Percentiles rank a stretch among this genome's conserved stretches.
Conservation (phyloP, 2,113 vertebrate species). For the Odontesthes bonariensis region DNA sequence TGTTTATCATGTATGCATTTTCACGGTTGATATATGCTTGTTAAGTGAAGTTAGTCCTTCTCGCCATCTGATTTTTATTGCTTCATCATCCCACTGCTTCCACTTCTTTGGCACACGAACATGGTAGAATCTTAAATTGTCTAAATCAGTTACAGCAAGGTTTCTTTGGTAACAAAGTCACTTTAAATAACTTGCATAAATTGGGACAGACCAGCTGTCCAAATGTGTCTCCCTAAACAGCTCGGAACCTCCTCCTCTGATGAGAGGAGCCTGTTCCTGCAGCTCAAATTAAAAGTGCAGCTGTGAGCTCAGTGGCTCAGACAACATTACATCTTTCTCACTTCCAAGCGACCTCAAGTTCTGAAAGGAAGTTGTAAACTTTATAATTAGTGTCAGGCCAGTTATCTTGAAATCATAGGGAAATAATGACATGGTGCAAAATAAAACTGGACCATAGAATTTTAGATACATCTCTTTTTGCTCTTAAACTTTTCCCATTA, state of each 20-base stretch:
- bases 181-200: slow-evolving; percentile 19
- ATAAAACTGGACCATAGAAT: slow-evolving; percentile 24
- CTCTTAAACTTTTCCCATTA: background rate
- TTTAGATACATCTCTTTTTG: slow-evolving; percentile 1
- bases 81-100: background rate
- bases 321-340: slow-evolving; percentile 29
- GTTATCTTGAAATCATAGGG: slow-evolving; percentile 36
- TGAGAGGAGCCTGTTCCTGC: slow-evolving; percentile 35
- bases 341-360: slow-evolving; percentile 3
- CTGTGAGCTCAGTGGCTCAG: slow-evolving; percentile 32
- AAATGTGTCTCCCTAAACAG: background rate
- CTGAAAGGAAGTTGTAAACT: slow-evolving; percentile 36
- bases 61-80: too few species aligned
- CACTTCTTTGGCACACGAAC: background rate
- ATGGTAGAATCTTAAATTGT: background rate
- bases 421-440: slow-evolving; percentile 17
- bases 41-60: too few species aligned
- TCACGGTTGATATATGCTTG: too few species aligned
- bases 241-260: slow-evolving; percentile 23
- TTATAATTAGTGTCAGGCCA: slow-evolving; percentile 41
- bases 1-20: too few species aligned
- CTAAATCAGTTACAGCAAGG: background rate
- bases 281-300: slow-evolving; percentile 44
- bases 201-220: slow-evolving; percentile 28
- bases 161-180: slow-evolving; percentile 7